A percentile compares a stretch with the other conserved stretches of the same genome.
Conservation (phyloP, 2,113 vertebrate species). For the Syngnathus typhle region DNA sequence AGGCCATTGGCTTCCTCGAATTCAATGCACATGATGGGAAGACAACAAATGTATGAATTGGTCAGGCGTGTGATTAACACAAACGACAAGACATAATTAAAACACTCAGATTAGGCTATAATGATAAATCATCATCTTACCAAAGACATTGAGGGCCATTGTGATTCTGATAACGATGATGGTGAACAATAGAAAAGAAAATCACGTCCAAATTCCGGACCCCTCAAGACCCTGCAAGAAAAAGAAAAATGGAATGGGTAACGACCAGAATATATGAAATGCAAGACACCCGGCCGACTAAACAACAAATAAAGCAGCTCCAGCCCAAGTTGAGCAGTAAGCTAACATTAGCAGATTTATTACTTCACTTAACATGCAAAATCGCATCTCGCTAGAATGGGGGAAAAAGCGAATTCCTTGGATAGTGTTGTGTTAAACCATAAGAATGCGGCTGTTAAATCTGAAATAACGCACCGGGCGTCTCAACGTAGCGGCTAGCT, state of each 20-base stretch:
- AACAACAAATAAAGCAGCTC: slow-evolving; percentile 23
- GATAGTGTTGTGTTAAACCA: neutral
- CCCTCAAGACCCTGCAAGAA: slow-evolving; percentile 23
- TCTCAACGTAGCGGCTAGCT: slow-evolving; percentile 14
- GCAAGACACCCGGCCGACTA: slow-evolving; percentile 10
- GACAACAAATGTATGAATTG: neutral
- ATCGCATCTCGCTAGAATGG: neutral
- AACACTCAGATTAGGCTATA: neutral
- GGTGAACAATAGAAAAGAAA: slow-evolving; percentile 23
- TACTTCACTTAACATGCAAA: slow-evolving; percentile 16
- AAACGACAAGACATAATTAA: neutral
- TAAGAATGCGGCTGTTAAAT: neutral
- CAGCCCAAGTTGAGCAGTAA: slow-evolving; percentile 6
- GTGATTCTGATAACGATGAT: slow-evolving; percentile 30
- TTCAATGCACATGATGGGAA: neutral
- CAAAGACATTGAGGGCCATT: slow-evolving; percentile 69
- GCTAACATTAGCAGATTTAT: slow-evolving; percentile 53
- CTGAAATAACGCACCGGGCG: neutral
- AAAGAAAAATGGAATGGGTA: neutral
- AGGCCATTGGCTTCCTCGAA: neutral
- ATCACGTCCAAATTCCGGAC: slow-evolving; percentile 24
- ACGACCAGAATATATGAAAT: neutral
- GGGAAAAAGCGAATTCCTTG: neutral
- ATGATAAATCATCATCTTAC: slow-evolving; percentile 37
- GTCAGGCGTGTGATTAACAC: neutral